These are phyloP conservation scores for Rhabdophis nuchalis DNA, from an alignment of 2,797 vertebrate species.

Conservation along the genomic window DNA sequence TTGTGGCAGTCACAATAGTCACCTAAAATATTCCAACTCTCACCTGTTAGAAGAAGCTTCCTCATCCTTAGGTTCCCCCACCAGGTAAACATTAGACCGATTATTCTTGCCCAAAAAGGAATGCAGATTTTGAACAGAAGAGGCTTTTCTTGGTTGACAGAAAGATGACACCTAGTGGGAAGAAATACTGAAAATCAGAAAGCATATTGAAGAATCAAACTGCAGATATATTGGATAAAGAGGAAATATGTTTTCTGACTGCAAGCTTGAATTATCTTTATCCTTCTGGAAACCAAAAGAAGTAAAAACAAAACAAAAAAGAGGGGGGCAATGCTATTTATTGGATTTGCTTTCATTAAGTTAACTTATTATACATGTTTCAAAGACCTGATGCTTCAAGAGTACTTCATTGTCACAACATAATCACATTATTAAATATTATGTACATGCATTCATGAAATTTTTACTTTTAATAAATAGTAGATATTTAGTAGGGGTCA, in stretches of 20 bases:
- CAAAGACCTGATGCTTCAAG: neutral
- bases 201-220: neutral
- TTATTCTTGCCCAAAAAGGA: constrained; percentile 77
- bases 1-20: too few species aligned
- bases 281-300: neutral
- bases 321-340: neutral
- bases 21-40: accelerated
- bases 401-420: neutral
- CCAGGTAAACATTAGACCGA: constrained; percentile 79
- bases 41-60: constrained; percentile 75
- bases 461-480: neutral
- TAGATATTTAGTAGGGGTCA: neutral
- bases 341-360: neutral
- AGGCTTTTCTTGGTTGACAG: constrained; percentile 81
- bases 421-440: neutral
- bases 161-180: constrained; percentile 86
- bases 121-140: constrained; percentile 85
- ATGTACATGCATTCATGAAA: neutral
- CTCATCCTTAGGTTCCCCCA: constrained; percentile 67
- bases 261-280: neutral
- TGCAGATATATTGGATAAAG: neutral
- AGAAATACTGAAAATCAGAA: constrained; percentile 55
- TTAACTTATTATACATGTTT: neutral
- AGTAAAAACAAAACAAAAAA: neutral
- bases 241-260: neutral